phyloP scores from a whole-genome alignment of 2,797 vertebrate species.

The Clarias platycephalus region DNA sequence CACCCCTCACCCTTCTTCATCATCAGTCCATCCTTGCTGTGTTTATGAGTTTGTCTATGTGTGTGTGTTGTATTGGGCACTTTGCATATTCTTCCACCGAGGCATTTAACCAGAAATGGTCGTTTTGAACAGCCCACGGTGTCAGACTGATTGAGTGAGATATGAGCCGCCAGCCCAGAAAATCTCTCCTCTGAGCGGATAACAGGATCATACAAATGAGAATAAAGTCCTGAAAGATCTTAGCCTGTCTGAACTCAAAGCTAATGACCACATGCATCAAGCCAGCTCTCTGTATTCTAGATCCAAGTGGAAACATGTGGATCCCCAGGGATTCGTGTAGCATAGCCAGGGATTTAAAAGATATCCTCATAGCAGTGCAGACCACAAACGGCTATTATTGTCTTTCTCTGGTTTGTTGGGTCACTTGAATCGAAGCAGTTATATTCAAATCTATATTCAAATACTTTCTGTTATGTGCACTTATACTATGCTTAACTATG shows the following conservation, averaged over 20 bases:
- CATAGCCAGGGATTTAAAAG: not conserved
- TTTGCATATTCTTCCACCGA: slow-evolving; percentile 35
- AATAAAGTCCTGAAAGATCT: slow-evolving; percentile 9
- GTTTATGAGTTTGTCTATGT: slow-evolving; percentile 33
- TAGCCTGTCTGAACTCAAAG: slow-evolving; percentile 8
- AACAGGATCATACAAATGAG: slow-evolving; percentile 37
- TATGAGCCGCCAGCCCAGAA: slow-evolving; percentile 28
- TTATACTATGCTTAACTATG: not conserved
- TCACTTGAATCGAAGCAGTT: not conserved
- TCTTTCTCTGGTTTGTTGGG: not conserved
- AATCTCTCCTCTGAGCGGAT: slow-evolving; percentile 29
- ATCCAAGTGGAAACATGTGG: not conserved
- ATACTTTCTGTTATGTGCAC: not conserved
- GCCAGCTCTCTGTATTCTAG: not conserved
- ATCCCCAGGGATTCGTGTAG: not conserved
- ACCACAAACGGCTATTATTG: not conserved
- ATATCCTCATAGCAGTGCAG: not conserved
- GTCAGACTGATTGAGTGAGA: slow-evolving; percentile 32
- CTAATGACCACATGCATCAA: slow-evolving; percentile 23
- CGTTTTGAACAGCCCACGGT: slow-evolving; percentile 15
- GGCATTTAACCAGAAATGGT: slow-evolving; percentile 10
- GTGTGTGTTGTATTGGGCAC: slow-evolving; percentile 33
- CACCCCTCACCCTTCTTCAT: not conserved
- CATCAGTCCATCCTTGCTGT: not conserved
- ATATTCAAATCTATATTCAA: not conserved